Evolutionary conservation across 2,113 vertebrate genomes (phyloP), one percentile per base, ranked within the genome.

Genomic region (Euleptes europaea): DNA sequence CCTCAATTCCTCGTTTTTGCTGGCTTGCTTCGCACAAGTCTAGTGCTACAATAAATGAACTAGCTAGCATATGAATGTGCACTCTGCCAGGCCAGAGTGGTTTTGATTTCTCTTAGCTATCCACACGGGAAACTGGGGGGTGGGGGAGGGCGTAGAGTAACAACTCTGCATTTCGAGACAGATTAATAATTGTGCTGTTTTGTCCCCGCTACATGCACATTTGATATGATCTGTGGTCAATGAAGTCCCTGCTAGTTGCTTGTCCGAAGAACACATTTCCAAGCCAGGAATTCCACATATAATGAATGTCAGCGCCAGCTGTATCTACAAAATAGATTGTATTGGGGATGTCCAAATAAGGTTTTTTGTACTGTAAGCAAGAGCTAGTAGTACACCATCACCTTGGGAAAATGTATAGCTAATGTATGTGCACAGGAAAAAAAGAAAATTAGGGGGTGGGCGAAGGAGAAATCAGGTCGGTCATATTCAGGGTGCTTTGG

Each of bases 1-100:
- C 80, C 88, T 65, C 54, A 83, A n/a, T 83, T 80, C 87, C 71
- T 85, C 84, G 17, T 90, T 91, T 80, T 89, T 86, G 49, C 80
- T 89, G 85, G 31, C 44, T 87, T 63, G 21, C 44, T 87, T 84
- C 42, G 40, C 84, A 40, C 44, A 77, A 49, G 72, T 69, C n/a
- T 70, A 40, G 28, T 86, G 49, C 1, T 84, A 44, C 54, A 83
- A 86, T 57, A 92, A 92, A 92, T 78, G 47, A 86, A 86, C 21
- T 3, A 38, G 38, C 85, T 84, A 80, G 31, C 51, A 9, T 3
- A 23, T 33, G 38, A 86, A 60, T 74, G 42, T 71, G 17, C 38
- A 78, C 33, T 73, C 75, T 67, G 33, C 4, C 83, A 31, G 87
- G 11, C 1, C 75, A 40, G 38, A 15, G 70, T 73, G 54, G 86